Evolutionary conservation across 2,888 invertebrate species (phyloP).

Genomic region (Phalangium opilio): DNA sequence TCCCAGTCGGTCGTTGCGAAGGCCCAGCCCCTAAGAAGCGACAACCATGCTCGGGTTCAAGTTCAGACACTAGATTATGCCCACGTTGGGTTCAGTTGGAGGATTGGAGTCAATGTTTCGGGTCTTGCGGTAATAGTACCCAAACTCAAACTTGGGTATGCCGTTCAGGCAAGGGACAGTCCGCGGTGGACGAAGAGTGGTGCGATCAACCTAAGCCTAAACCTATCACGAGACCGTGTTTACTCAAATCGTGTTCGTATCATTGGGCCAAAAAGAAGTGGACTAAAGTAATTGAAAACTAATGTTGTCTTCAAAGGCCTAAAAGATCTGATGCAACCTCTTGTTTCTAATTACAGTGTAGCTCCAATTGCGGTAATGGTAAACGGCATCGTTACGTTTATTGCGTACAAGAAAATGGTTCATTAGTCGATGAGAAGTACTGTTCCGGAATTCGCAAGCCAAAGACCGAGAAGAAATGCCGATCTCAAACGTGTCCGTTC

Average conservation of each 20-base stretch:
- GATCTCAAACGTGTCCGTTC: slow-evolving; percentile 29
- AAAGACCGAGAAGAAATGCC: slow-evolving; percentile 23
- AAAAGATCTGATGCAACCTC: background rate
- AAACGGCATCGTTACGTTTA: slow-evolving; percentile 11
- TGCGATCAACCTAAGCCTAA: no score
- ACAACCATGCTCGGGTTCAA: no score
- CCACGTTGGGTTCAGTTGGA: no score
- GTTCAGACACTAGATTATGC: no score
- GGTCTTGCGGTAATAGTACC: no score
- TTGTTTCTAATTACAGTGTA: slow-evolving; percentile 7
- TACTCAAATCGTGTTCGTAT: background rate
- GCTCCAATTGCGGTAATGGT: slow-evolving; percentile 13
- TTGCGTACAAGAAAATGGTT: slow-evolving; percentile 17
- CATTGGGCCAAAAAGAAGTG: background rate
- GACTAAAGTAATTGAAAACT: background rate
- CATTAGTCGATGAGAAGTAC: slow-evolving; percentile 14
- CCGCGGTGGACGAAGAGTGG: no score
- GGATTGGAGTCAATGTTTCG: no score
- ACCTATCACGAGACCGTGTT: slow-evolving; percentile 3
- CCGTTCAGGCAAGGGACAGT: no score
- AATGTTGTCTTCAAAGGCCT: no score
- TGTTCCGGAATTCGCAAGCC: slow-evolving; percentile 18
- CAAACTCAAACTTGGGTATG: no score
- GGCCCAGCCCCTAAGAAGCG: no score
- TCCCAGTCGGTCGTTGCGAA: no score